Percentiles rank a stretch among this genome's conserved stretches.
Conservation (phyloP, 2,888 invertebrate species). For the Epirrhoe alternata region DNA sequence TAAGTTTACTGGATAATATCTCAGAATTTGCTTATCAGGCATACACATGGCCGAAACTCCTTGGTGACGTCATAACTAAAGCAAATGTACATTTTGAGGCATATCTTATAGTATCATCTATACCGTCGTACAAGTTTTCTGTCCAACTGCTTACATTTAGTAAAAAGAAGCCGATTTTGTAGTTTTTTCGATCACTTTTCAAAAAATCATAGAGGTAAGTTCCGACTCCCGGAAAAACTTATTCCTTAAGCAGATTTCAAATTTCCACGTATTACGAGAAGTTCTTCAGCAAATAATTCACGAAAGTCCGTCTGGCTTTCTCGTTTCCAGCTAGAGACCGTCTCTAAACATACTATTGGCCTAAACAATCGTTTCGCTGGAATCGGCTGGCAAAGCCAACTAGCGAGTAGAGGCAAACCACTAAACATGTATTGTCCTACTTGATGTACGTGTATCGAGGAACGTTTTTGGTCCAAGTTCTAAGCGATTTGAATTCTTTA, state of each 20-base stretch:
- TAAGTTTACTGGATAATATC: neutral
- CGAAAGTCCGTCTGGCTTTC: slow-evolving; percentile 13
- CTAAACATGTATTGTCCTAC: slow-evolving; percentile 52
- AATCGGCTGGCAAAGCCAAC: slow-evolving; percentile 30
- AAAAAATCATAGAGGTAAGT: neutral
- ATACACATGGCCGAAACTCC: neutral
- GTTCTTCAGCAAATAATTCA: neutral
- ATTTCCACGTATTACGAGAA: neutral
- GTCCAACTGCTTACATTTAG: too few species aligned
- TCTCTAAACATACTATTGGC: slow-evolving; percentile 24
- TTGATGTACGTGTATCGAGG: slow-evolving; percentile 40
- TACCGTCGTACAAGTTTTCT: neutral
- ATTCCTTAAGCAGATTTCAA: neutral
- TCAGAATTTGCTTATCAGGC: neutral
- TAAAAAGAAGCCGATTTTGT: neutral
- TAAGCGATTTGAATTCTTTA: slow-evolving; percentile 2
- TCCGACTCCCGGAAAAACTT: neutral
- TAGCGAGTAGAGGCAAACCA: slow-evolving; percentile 38
- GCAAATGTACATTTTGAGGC: neutral
- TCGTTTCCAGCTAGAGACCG: slow-evolving; percentile 18
- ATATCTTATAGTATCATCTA: neutral
- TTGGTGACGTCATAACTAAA: neutral
- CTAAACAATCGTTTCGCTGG: slow-evolving; percentile 33
- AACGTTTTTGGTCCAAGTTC: slow-evolving; percentile 38
- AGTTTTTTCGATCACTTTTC: neutral